Base-by-base conservation (phyloP, 2,113 vertebrate species). In the Prinia subflava region DNA sequence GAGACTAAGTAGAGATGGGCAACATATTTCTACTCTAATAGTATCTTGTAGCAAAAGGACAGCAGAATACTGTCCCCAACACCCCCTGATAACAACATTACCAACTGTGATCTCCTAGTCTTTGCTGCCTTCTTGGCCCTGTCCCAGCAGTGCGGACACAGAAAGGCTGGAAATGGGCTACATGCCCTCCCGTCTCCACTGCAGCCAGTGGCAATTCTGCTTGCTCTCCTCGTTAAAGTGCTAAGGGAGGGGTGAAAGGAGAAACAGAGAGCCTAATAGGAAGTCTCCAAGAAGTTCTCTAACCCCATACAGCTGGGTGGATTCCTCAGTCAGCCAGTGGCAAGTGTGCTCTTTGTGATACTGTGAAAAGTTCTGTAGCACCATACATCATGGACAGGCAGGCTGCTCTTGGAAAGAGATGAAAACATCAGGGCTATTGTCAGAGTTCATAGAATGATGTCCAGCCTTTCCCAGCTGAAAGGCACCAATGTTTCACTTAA, bases 221-320 rank as follows among this genome's bases (percentile, higher is more conserved):
- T 85, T 30, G 20, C 9, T 59, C 27, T 86, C 30, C 7, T 62
- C 33, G 65, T 78, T 1, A 3, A 52, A 57, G 52, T 47, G 33
- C n/a, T 89, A 35, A 21, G 31, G 21, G 17, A 52, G 13, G 24
- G 16, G 2, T 31, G 16, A n/a, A 47, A 20, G 16, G 15, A 88
- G 49, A 47, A 75, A 20, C 18, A 33, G 39, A 63, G 11, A 46
- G 10, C 14, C 12, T 50, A 22, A 12, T 16, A 23, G 44, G 22
- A 16, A 68, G 6, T 44, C 28, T 73, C 63, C 25, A 28, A 56
- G 42, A 63, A 47, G 41, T 42, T 79, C 42, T 47, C 67, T 52
- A 31, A 35, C 13, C 2, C 8, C 1, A 1, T 10, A 31, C 7
- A 60, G 15, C 50, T 46, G 22, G 3, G 27, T 35, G n/a, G 13